These are phyloP conservation scores for Hyposmocoma kahamanoa DNA, from an alignment of 1,140 invertebrate species.

Conservation along the genomic window DNA sequence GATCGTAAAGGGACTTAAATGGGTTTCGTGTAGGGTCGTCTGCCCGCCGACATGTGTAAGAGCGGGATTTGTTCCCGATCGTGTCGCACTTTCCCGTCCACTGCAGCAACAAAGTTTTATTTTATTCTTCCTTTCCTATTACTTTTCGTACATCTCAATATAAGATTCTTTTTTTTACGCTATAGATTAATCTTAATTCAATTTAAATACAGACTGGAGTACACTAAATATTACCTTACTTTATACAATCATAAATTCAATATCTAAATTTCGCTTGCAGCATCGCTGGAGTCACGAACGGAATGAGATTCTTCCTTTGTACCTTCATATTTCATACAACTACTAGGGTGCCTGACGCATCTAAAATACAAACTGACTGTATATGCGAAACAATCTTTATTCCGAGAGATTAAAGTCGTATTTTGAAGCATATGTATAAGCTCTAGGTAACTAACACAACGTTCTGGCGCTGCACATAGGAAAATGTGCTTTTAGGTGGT, in stretches of 20 bases:
- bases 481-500: constrained; percentile 47
- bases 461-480: constrained; percentile 35
- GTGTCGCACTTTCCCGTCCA: neutral
- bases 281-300: constrained; percentile 44
- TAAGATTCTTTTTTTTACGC: no score
- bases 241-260: constrained; percentile 35
- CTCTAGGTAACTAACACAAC: constrained; percentile 36
- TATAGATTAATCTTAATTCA: no score
- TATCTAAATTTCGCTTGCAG: constrained; percentile 32
- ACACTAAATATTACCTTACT: no score
- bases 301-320: constrained; percentile 56
- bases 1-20: constrained; percentile 29
- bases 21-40: neutral
- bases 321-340: constrained; percentile 57
- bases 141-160: no score
- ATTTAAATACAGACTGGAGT: no score
- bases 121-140: no score
- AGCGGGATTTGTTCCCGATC: neutral
- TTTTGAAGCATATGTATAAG: constrained; percentile 15
- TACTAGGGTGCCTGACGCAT: constrained; percentile 32
- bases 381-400: constrained; percentile 27
- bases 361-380: constrained; percentile 15
- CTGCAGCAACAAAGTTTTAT: neutral
- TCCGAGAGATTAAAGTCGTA: constrained; percentile 26
- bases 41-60: neutral